Conservation (phyloP, 2,113 vertebrate species). For the Psittacus erithacus region DNA sequence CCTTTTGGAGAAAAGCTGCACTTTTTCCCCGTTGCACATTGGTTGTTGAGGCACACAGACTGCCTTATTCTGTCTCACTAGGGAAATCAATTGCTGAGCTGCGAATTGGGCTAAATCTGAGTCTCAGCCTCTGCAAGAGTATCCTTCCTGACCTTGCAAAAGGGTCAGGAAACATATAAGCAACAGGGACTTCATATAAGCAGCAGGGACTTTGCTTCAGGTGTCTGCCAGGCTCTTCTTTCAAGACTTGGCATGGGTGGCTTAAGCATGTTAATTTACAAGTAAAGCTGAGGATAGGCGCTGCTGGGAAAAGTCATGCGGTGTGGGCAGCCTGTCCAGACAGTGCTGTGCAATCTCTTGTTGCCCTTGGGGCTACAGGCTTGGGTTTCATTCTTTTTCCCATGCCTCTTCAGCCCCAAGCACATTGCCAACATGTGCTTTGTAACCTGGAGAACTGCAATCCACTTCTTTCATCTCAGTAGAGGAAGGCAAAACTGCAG, state of each 20-base stretch:
- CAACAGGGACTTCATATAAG: background rate
- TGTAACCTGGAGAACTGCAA: background rate
- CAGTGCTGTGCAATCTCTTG: background rate
- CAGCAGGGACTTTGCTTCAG: background rate
- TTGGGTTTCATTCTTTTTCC: conserved; percentile 4
- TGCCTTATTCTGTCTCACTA: background rate
- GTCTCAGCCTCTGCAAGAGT: background rate
- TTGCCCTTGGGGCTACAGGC: background rate
- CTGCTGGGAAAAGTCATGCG: background rate
- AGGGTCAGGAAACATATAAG: background rate
- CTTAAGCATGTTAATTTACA: background rate
- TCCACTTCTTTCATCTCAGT: background rate
- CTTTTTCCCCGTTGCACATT: background rate
- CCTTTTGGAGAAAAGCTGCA: background rate
- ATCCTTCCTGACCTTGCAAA: background rate
- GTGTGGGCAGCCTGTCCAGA: background rate
- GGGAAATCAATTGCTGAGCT: background rate
- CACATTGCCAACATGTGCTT: background rate
- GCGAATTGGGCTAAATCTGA: background rate
- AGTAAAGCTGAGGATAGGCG: background rate
- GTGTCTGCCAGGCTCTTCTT: background rate
- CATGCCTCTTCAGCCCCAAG: background rate
- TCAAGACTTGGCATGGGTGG: background rate
- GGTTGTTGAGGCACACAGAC: background rate
- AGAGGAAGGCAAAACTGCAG: background rate